These are phyloP conservation scores for Ethmia dodecea DNA, from an alignment of 2,888 invertebrate species.

Conservation along the genomic window DNA sequence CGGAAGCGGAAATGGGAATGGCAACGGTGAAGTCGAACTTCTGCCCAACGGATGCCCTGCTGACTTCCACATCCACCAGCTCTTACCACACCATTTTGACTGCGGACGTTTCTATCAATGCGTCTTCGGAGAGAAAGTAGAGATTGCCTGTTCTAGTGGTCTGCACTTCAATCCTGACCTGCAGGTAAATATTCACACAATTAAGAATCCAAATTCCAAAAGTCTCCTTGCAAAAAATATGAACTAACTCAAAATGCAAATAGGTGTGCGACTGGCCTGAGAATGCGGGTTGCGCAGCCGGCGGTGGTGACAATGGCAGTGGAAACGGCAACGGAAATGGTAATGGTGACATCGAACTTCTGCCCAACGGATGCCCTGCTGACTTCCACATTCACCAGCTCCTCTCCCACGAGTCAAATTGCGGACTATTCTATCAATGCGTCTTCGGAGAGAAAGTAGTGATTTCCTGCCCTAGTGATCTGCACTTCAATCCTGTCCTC, in stretches of 20 bases:
- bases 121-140: constrained; percentile 29
- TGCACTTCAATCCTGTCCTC: constrained; percentile 11
- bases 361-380: constrained; percentile 31
- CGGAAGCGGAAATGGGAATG: constrained; percentile 6
- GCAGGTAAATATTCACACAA: too few relatives aligned
- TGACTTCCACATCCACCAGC: constrained; percentile 24
- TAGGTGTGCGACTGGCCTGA: constrained; percentile 22
- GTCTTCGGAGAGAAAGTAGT: constrained; percentile 21
- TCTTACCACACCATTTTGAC: constrained; percentile 36
- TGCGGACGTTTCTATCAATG: constrained; percentile 46
- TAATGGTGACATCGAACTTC: neutral
- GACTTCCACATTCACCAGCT: constrained; percentile 29
- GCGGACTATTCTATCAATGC: constrained; percentile 30
- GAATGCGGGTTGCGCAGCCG: constrained; percentile 16
- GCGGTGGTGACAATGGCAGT: constrained; percentile 6
- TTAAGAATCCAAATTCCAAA: too few relatives aligned
- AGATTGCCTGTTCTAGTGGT: constrained; percentile 28
- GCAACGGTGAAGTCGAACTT: constrained; percentile 6
- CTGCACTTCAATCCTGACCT: constrained; percentile 35
- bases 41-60: constrained; percentile 28
- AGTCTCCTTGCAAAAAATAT: too few relatives aligned
- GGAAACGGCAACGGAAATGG: neutral
- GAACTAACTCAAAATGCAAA: too few relatives aligned
- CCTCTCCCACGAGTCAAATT: constrained; percentile 38
- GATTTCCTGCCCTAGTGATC: constrained; percentile 20